Evolutionary conservation across 1,140 invertebrate species (phyloP).

Genomic region (Acromyrmex heyeri): DNA sequence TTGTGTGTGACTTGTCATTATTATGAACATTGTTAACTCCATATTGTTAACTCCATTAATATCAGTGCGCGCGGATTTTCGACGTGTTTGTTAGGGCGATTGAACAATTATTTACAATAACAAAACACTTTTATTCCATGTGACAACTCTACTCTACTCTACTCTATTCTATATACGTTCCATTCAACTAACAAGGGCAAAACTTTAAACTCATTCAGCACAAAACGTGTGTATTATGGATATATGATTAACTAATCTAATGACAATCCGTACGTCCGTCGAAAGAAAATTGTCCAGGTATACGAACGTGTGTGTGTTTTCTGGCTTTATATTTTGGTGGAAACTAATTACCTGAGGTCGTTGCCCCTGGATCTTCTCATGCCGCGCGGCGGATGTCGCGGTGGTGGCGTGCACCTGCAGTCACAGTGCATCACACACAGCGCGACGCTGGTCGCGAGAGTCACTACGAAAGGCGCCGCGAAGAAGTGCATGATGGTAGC

Average conservation of each 20-base stretch:
- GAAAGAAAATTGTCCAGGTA: background rate
- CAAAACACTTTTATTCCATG: slow-evolving; percentile 23
- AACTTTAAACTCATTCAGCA: slow-evolving; percentile 32
- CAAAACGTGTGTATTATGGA: slow-evolving; percentile 4
- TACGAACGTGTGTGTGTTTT: background rate
- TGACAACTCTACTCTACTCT: slow-evolving; percentile 43
- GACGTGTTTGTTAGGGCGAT: background rate
- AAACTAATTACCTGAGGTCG: slow-evolving; percentile 87
- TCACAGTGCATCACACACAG: slow-evolving; percentile 95
- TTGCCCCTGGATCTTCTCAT: slow-evolving; percentile 87
- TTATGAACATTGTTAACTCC: background rate
- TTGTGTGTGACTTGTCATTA: slow-evolving; percentile 16
- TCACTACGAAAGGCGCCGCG: slow-evolving; percentile 93
- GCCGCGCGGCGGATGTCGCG: slow-evolving; percentile 84
- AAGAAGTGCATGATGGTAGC: slow-evolving; percentile 93
- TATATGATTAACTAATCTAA: slow-evolving; percentile 7
- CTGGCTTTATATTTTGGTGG: background rate
- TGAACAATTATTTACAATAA: slow-evolving; percentile 13
- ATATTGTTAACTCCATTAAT: background rate
- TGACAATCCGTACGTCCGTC: slow-evolving; percentile 8
- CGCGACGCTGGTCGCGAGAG: slow-evolving; percentile 93
- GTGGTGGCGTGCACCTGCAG: slow-evolving; percentile 88
- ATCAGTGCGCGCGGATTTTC: background rate
- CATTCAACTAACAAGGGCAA: slow-evolving; percentile 46
- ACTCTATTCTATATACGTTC: slow-evolving; percentile 52